Conservation (phyloP, 1,140 invertebrate species). For the Heliconius himera region DNA sequence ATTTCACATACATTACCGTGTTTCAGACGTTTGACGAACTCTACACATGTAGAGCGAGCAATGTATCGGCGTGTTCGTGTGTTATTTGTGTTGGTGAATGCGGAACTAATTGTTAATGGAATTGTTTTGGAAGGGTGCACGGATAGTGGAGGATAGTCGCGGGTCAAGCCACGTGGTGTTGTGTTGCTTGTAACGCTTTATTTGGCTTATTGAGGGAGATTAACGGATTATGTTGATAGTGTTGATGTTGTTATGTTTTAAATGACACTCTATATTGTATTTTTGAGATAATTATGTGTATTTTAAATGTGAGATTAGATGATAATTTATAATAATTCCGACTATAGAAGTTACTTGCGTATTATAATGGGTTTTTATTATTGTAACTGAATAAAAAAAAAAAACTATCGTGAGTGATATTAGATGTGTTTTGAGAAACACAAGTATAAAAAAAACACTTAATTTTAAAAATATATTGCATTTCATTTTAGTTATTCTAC, state of each 20-base stretch:
- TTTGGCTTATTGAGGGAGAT: conserved; percentile 33
- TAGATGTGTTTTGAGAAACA: too few species aligned
- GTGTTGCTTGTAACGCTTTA: conserved; percentile 23
- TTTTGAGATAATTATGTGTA: neutral
- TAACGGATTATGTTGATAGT: conserved; percentile 12
- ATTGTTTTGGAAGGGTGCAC: conserved; percentile 31
- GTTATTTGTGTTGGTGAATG: conserved; percentile 12
- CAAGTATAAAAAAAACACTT: too few species aligned
- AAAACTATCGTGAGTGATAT: too few species aligned
- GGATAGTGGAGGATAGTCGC: conserved; percentile 30
- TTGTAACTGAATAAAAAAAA: too few species aligned
- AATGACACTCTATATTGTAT: neutral
- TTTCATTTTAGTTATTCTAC: too few species aligned
- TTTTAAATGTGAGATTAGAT: too few species aligned
- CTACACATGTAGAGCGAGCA: conserved; percentile 14
- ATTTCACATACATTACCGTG: neutral
- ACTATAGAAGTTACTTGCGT: too few species aligned
- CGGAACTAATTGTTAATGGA: conserved; percentile 52
- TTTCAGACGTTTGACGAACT: neutral
- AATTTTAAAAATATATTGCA: too few species aligned
- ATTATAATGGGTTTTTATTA: too few species aligned
- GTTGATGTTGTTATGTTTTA: neutral
- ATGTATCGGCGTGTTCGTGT: conserved; percentile 26
- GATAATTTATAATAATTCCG: too few species aligned
- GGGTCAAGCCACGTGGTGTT: conserved; percentile 50